Base-by-base conservation (phyloP, 2,888 invertebrate species). In the Diarsia mendica region DNA sequence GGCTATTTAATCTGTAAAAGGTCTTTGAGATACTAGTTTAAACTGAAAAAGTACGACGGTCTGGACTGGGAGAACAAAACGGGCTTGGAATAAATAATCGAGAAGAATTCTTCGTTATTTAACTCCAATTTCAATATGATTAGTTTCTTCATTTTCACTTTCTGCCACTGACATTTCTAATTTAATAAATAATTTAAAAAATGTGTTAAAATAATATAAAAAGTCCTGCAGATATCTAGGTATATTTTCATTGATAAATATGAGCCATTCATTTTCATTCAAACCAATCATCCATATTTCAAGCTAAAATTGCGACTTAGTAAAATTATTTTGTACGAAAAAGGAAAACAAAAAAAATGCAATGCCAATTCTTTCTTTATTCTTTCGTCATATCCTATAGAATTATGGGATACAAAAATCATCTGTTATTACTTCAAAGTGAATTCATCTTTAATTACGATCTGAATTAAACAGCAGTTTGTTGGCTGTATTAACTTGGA, bases 401-500 rank as follows among this genome's bases (percentile, higher is more conserved):
- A 39, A 5, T 28, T 28, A 39, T 39, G 39, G 39, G 39, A 39
- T 39, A 39, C 8, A 39, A 39, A 39, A 39, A 39, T 39, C 8
- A n/a, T 13, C 46, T n/a, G 8, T n/a, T 23, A 11, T 2, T 49
- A 15, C 0, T 28, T 28, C n/a, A 2, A 11, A 58, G 9, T 23
- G 15, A 60, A 55, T 18, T 10, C n/a, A 6, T 9, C 3, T 1
- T 15, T 61, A 2, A 46, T 33, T 18, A 33, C 6, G 8, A 51
- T 20, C 33, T 18, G 11, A 13, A 18, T 51, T 6, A 5, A 28
- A 46, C 46, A 46, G 39, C 46, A 48, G 33, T 15, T 63, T 48
- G 63, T 63, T 63, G 75, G 15, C 46, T 23, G 61, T 23, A 61
- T 51, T 51, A 74, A 74, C 1, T 75, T 75, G 23, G 33, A 51